Base-by-base conservation (phyloP, 2,113 vertebrate genomes). In the Cyanocitta stelleri region DNA sequence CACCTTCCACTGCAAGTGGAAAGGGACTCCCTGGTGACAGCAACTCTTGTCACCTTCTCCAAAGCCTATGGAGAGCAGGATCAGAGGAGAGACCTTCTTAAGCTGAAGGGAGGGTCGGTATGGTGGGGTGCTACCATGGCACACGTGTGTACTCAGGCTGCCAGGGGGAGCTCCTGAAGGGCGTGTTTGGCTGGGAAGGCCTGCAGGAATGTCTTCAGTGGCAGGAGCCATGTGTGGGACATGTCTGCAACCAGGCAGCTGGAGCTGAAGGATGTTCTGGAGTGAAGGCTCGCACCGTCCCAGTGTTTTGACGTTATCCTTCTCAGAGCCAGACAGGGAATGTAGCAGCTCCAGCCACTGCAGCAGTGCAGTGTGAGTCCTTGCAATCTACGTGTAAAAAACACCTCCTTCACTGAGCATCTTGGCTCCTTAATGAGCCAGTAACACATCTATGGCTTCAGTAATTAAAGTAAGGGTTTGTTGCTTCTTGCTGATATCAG, bases 211-310 rank as follows among this genome's bases (percentile, higher is more conserved):
- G 7, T 29, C 35, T 46, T 35, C 18, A 46, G 30, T 13, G 3
- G 0, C 13, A 61, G 61, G 35, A 35, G 26, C 37, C 14, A 3
- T 0, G 0, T 1, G 30, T 27, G 44, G 20, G 30, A 61, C 20
- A 29, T 6, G 66, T 74, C 61, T 78, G 33, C 12, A 30, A 14
- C 2, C 39, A 67, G 43, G 46, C 37, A 78, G 39, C 21, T 55
- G 63, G 72, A 43, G 41, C 16, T 29, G 48, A 56, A 46, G 62
- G 64, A 23, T 20, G 48, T 18, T 84, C 63, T 71, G 39, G 26
- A 71, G 39, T 0, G 0, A 86, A 77, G 41, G 1, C 17, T 88
- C 33, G 0, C 62, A 21, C 71, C 68, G 10, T 16, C 41, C n/a
- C 49, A 7, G 2, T 32, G 43, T 74, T 94, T 84, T 74, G 84